These are phyloP conservation scores for Macquaria ambigua DNA, from an alignment of 2,113 vertebrate genomes.

Conservation along the genomic window DNA sequence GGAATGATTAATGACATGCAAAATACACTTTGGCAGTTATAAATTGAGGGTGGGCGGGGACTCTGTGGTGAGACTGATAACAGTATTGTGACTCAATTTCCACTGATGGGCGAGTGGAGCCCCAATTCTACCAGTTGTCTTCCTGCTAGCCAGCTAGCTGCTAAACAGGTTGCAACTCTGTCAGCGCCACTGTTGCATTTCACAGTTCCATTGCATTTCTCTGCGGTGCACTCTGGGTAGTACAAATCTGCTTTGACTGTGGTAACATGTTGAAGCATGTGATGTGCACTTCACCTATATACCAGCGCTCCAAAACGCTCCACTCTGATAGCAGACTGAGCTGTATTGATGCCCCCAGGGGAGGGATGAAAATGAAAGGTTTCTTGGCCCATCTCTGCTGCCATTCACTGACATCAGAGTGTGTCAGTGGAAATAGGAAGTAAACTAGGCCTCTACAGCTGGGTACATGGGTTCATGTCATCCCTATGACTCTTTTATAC, in stretches of 20 bases:
- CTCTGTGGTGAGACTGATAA: slow-evolving; percentile 1
- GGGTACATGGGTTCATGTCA: background rate
- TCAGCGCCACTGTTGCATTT: background rate
- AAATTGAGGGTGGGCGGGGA: background rate
- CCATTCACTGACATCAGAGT: slow-evolving; percentile 25
- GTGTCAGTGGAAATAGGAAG: slow-evolving; percentile 27
- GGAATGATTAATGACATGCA: background rate
- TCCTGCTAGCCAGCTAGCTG: background rate
- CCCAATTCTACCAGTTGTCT: background rate
- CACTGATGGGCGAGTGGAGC: background rate
- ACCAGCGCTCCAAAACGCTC: slow-evolving; percentile 19
- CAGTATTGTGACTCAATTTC: background rate
- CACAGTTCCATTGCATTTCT: slow-evolving; percentile 9
- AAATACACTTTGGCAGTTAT: background rate
- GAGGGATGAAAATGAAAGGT: slow-evolving; percentile 29
- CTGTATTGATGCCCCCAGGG: slow-evolving; percentile 10
- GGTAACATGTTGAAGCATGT: slow-evolving; percentile 63
- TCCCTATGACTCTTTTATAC: slow-evolving; percentile 17
- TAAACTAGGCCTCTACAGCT: background rate
- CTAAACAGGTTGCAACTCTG: background rate
- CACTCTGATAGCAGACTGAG: slow-evolving; percentile 6
- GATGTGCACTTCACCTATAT: slow-evolving; percentile 27
- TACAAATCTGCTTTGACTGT: slow-evolving; percentile 19
- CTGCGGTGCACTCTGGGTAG: background rate
- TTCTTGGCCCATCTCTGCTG: slow-evolving; percentile 7